Evolutionary conservation across 2,113 vertebrate species (phyloP), one percentile per base, ranked within the genome.

Genomic region (Phaethon lepturus): DNA sequence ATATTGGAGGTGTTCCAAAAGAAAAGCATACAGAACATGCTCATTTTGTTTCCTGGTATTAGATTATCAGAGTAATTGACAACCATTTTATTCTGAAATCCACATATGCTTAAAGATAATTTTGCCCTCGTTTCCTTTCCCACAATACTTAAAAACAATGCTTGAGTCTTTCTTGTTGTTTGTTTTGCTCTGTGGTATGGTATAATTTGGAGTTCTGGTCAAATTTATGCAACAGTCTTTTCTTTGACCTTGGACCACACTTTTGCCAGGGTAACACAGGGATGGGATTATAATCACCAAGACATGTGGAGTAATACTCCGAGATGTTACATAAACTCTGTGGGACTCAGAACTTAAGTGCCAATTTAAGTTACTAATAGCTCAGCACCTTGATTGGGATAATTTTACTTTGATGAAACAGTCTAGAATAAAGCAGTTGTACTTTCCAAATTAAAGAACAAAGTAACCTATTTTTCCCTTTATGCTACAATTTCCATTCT

Each of bases 201-300:
- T 95, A 81, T 92, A 93, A 93, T 95, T 96, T 81, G 58, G 56
- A 74, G 74, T 89, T 95, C 75, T 89, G 79, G 64, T 95, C 90
- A 95, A 92, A 78, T 92, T 81, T 81, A 94, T 71, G 63, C 82
- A 85, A 60, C 2, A 4, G 76, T 92, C 71, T 94, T 88, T 94
- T 63, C 74, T 94, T 93, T 94, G 75, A 84, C 79, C 72, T 81
- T 2, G 0, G 26, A 91, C 62, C 58, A 89, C 66, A 42, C 42
- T 97, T 91, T 60, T 93, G 64, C n/a, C 62, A 87, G 71, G 44
- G 44, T 64, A 81, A 88, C 66, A 75, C 24, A 86, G 38, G 49
- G 64, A 95, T 44, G 25, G 59, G 66, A 87, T 74, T 94, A 42
- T 87, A 97, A 93, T 87, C 91, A 89, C 83, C 38, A 87, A 44